These are phyloP conservation scores for Malurus alboscapulatus DNA, from an alignment of 2,113 vertebrate genomes.

Conservation along the genomic window DNA sequence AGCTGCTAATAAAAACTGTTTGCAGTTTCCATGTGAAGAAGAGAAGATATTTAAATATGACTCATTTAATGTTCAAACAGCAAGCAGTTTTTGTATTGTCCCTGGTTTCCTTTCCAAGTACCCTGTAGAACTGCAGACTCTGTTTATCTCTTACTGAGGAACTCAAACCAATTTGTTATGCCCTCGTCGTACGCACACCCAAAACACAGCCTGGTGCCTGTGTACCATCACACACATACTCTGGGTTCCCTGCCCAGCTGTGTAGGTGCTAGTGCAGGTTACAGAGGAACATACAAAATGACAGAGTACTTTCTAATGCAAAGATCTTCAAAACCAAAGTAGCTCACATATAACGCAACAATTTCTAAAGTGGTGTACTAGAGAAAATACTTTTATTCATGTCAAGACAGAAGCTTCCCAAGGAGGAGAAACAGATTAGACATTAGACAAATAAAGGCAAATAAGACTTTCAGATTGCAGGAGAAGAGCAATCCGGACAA, in stretches of 20 bases:
- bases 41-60: background rate
- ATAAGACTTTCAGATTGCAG: background rate
- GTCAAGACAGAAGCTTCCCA: background rate
- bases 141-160: background rate
- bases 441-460: background rate
- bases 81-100: background rate
- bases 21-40: background rate
- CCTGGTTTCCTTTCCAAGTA: background rate
- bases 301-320: accelerated
- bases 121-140: background rate
- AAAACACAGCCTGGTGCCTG: background rate
- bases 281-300: background rate
- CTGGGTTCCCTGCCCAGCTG: background rate
- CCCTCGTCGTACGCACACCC: background rate
- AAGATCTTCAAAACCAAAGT: background rate
- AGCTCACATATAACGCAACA: background rate
- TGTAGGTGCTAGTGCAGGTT: background rate
- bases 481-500: background rate
- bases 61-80: background rate
- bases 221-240: too few species aligned
- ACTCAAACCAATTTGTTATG: background rate
- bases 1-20: background rate
- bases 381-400: background rate
- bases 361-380: background rate
- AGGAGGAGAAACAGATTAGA: background rate